Conservation (phyloP, 2,888 invertebrate genomes). For the Epirrhoe tristata region DNA sequence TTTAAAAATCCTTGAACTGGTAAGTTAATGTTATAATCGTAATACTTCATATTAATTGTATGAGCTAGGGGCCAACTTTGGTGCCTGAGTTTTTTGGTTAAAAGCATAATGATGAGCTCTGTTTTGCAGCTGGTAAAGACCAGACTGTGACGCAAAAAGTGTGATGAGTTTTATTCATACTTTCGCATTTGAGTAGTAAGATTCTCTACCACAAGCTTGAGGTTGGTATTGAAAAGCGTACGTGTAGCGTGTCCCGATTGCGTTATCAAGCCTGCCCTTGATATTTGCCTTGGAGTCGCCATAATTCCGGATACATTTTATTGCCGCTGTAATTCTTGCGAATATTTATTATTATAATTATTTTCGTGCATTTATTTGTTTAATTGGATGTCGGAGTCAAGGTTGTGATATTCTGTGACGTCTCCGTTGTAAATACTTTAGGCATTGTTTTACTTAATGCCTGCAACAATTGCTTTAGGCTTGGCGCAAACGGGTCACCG, state of each 20-base stretch:
- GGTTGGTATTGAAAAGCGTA: slow-evolving; percentile 13
- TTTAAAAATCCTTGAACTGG: too few species aligned
- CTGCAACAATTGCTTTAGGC: neutral
- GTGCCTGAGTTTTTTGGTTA: too few species aligned
- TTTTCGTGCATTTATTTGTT: slow-evolving; percentile 57
- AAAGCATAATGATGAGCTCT: too few species aligned
- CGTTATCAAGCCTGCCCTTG: slow-evolving; percentile 50
- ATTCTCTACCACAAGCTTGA: neutral
- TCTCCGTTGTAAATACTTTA: slow-evolving; percentile 37
- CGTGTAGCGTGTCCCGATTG: slow-evolving; percentile 47
- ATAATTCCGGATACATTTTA: slow-evolving; percentile 45
- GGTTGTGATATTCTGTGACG: slow-evolving; percentile 50
- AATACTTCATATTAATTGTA: too few species aligned
- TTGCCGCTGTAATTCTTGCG: slow-evolving; percentile 38
- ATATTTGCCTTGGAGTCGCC: slow-evolving; percentile 52
- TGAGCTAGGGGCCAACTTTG: too few species aligned
- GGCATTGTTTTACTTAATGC: neutral
- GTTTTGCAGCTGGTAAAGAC: too few species aligned
- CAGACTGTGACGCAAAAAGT: too few species aligned
- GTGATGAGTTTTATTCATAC: too few species aligned
- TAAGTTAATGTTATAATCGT: too few species aligned
- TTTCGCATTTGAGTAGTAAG: too few species aligned
- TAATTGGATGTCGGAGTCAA: slow-evolving; percentile 52
- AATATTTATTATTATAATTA: slow-evolving; percentile 52
- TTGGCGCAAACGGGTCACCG: too few species aligned